Conservation (phyloP, 2,797 vertebrate species). For the Parauchenoglanis ngamensis region DNA sequence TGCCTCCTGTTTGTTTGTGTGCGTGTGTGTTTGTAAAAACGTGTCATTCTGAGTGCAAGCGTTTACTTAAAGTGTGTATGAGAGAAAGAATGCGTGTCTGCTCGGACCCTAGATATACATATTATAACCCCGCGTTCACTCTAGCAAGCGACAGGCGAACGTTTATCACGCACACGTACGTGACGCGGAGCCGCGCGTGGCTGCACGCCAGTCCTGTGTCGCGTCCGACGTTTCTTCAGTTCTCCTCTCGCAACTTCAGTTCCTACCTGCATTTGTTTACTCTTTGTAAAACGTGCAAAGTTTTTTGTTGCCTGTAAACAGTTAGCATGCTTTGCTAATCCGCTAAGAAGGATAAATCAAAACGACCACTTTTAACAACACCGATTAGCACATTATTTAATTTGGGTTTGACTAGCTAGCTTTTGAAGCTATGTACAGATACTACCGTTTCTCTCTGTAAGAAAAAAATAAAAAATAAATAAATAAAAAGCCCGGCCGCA, state of each 20-base stretch:
- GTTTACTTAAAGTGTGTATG: conserved; percentile 39
- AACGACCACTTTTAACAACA: not conserved
- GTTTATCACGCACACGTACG: not conserved
- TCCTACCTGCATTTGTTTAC: too few relatives aligned
- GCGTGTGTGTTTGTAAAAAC: conserved; percentile 3
- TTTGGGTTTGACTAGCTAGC: not conserved
- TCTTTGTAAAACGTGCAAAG: too few relatives aligned
- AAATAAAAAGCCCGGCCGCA: not conserved
- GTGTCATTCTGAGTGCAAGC: conserved; percentile 24
- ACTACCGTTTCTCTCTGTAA: not conserved
- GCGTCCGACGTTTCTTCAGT: not conserved
- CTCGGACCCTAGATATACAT: conserved; percentile 22
- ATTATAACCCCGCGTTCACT: not conserved
- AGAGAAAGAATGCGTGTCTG: conserved; percentile 39
- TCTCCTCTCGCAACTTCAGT: not conserved
- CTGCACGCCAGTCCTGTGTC: not conserved
- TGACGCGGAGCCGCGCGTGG: not conserved
- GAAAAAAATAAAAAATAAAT: not conserved
- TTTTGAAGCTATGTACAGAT: not conserved
- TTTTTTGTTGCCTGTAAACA: not conserved
- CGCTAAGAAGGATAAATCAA: not conserved
- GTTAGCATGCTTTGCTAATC: not conserved
- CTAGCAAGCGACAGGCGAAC: not conserved
- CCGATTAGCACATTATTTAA: not conserved
- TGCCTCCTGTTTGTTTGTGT: conserved; percentile 62